Percentiles rank a stretch among this genome's conserved stretches.
These are phyloP conservation scores for Gallinago paraguaiae DNA, from an alignment of 2,113 vertebrate species.

Conservation along the genomic window DNA sequence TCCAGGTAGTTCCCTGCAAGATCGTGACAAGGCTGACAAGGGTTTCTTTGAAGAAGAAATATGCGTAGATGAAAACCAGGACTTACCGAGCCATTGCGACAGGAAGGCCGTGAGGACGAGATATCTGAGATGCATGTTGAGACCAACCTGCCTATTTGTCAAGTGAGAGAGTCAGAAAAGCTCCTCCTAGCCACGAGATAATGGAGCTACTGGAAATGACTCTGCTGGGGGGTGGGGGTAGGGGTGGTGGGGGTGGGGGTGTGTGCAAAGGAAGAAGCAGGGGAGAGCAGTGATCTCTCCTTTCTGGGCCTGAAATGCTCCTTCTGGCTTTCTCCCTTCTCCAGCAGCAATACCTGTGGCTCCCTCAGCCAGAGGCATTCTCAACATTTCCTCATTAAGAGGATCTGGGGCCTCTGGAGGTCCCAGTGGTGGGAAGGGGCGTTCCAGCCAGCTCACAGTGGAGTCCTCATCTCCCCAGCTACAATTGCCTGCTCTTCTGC, in stretches of 20 bases:
- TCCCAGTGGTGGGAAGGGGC: background rate
- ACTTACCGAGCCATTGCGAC: too few species aligned
- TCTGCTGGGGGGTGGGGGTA: background rate
- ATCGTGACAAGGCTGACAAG: too few species aligned
- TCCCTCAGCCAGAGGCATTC: background rate
- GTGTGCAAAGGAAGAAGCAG: background rate
- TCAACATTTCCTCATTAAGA: background rate
- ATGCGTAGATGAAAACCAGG: too few species aligned
- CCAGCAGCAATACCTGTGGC: background rate
- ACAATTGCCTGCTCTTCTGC: background rate
- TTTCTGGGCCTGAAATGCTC: background rate
- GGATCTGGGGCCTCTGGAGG: too few species aligned
- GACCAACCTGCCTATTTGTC: background rate
- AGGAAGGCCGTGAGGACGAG: too few species aligned
- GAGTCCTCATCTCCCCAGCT: background rate
- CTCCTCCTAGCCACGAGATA: background rate
- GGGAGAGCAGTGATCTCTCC: background rate
- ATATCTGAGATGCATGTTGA: background rate
- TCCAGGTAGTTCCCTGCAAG: too few species aligned
- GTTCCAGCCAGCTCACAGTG: rapidly evolving
- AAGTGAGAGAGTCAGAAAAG: background rate
- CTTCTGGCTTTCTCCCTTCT: background rate
- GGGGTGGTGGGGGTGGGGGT: background rate
- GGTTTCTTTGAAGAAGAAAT: too few species aligned
- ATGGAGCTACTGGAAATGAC: background rate